Conservation (phyloP, 2,797 vertebrate genomes). For the Spinus pinus region DNA sequence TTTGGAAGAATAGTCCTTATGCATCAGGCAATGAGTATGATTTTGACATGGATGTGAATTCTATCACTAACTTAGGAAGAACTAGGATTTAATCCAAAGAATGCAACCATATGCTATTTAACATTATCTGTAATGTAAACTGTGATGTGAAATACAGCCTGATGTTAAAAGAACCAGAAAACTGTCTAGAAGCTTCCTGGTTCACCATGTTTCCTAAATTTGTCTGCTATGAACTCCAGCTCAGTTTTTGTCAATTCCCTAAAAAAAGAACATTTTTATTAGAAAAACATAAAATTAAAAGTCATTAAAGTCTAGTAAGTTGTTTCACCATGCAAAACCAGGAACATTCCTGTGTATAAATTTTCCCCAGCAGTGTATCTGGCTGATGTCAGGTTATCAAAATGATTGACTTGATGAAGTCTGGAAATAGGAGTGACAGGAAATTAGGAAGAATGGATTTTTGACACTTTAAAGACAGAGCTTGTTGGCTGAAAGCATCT, state of each 20-base stretch:
- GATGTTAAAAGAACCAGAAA: not conserved
- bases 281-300: not conserved
- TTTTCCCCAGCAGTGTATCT: not conserved
- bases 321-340: not conserved
- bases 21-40: not conserved
- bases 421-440: not conserved
- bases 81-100: slow-evolving; percentile 3
- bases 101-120: slow-evolving; percentile 13
- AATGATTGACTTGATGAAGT: not conserved
- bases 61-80: not conserved
- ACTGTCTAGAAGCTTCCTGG: not conserved
- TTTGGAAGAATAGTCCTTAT: not conserved
- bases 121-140: slow-evolving; percentile 5
- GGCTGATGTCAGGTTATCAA: not conserved
- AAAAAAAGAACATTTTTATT: not conserved
- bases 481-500: not conserved
- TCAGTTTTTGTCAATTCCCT: not conserved
- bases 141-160: slow-evolving; percentile 13
- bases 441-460: not conserved
- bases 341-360: not conserved
- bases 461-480: not conserved
- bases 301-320: not conserved
- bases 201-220: not conserved
- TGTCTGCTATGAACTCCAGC: not conserved
- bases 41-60: not conserved